Conservation (phyloP, 2,888 invertebrate genomes). For the Eristalinus sepulchralis region DNA sequence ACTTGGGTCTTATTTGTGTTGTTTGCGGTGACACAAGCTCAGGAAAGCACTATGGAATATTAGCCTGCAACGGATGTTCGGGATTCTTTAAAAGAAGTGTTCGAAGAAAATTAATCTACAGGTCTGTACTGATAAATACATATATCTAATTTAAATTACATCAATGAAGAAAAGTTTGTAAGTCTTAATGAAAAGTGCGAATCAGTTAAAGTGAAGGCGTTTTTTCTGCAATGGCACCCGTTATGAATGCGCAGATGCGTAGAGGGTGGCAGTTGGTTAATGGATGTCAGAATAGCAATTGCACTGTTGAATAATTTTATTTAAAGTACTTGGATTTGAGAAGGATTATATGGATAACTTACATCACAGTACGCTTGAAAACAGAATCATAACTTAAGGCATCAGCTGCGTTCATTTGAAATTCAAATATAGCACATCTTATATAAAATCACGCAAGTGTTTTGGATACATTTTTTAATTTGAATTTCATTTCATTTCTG, state of each 20-base stretch:
- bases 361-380: slow-evolving; percentile 9
- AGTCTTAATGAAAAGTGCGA: background rate
- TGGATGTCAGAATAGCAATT: slow-evolving; percentile 35
- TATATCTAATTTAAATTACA: background rate
- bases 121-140: slow-evolving; percentile 83
- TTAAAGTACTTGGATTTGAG: slow-evolving; percentile 56
- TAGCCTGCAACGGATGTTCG: slow-evolving; percentile 99
- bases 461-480: background rate
- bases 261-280: slow-evolving; percentile 38
- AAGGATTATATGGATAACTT: slow-evolving; percentile 55
- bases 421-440: slow-evolving; percentile 38
- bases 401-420: slow-evolving; percentile 63
- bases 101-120: slow-evolving; percentile 96
- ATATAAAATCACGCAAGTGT: background rate
- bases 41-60: slow-evolving; percentile 98
- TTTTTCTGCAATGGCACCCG: background rate
- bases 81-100: slow-evolving; percentile 99
- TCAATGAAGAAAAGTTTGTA: background rate
- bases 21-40: slow-evolving; percentile 98
- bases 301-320: slow-evolving; percentile 55
- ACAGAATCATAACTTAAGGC: slow-evolving; percentile 50
- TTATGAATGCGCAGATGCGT: slow-evolving; percentile 22
- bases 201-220: background rate
- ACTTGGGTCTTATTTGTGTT: slow-evolving; percentile 93
- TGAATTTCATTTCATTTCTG: background rate